phyloP scores from a whole-genome alignment of 2,113 vertebrate species.

The Petaurus breviceps region DNA sequence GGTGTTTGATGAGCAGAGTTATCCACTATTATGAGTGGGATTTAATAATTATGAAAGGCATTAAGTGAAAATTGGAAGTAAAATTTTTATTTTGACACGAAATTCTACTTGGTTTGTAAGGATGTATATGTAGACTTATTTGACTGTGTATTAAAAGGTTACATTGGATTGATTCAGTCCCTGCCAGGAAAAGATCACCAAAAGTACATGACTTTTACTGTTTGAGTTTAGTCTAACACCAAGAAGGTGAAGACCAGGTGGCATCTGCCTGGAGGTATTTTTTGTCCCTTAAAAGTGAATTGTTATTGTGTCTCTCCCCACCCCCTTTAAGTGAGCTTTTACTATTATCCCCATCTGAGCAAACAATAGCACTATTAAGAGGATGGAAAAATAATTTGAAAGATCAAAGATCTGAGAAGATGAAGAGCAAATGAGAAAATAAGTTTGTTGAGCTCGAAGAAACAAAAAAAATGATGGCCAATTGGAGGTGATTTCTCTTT shows the following conservation, averaged over 20 bases:
- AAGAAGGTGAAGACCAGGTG: neutral
- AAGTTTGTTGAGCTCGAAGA: neutral
- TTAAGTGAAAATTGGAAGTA: neutral
- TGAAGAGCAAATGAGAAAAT: neutral
- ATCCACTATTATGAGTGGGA: neutral
- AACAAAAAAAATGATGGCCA: neutral
- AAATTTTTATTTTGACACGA: neutral
- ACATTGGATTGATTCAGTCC: neutral
- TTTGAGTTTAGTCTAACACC: neutral
- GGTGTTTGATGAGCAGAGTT: neutral
- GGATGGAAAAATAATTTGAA: neutral
- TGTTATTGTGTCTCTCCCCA: neutral
- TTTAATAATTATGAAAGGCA: neutral
- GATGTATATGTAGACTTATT: neutral
- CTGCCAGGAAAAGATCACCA: slow-evolving; percentile 5
- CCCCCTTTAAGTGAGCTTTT: neutral
- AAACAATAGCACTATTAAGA: neutral
- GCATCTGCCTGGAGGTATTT: neutral
- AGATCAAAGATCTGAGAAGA: neutral
- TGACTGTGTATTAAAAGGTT: neutral
- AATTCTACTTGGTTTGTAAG: neutral
- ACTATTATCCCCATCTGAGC: neutral
- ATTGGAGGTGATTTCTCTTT: slow-evolving; percentile 1
- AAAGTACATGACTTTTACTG: neutral
- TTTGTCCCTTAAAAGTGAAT: slow-evolving; percentile 5